Evolutionary conservation across 2,113 vertebrate genomes (phyloP).

Genomic region (Pseudolaguvia tuberculata): DNA sequence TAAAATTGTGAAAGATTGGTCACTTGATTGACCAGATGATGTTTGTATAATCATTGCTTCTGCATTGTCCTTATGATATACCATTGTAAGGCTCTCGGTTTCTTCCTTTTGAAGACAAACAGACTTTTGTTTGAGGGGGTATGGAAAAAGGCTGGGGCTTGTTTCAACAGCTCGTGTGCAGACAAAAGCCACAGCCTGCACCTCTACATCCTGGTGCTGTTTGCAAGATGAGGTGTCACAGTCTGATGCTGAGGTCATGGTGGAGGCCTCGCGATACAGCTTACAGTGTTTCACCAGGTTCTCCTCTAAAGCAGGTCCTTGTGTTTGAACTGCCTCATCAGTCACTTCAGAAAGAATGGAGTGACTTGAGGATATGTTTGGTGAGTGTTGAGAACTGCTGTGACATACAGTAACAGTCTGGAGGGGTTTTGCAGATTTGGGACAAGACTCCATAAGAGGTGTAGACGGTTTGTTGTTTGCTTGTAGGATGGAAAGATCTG

Average conservation of each 20-base stretch:
- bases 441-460: constrained; percentile 31
- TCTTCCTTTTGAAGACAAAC: constrained; percentile 56
- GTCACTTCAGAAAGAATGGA: constrained; percentile 51
- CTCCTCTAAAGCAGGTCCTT: constrained; percentile 58
- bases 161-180: constrained; percentile 81
- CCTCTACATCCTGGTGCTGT: constrained; percentile 76
- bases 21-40: constrained; percentile 3
- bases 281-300: constrained; percentile 55
- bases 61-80: constrained; percentile 58
- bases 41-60: constrained; percentile 31
- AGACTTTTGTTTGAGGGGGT: constrained; percentile 56
- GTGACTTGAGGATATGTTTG: constrained; percentile 48
- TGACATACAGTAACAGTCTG: constrained; percentile 41
- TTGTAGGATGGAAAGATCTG: constrained; percentile 15
- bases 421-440: constrained; percentile 43
- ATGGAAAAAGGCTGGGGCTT: constrained; percentile 82
- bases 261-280: constrained; percentile 67
- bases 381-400: constrained; percentile 21
- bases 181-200: constrained; percentile 81
- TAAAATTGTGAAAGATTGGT: neutral
- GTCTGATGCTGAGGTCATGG: constrained; percentile 76
- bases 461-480: constrained; percentile 27
- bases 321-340: constrained; percentile 42
- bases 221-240: constrained; percentile 49
- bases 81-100: constrained; percentile 66